phyloP scores from a whole-genome alignment of 2,888 invertebrate genomes.

The Ophraella communa region DNA sequence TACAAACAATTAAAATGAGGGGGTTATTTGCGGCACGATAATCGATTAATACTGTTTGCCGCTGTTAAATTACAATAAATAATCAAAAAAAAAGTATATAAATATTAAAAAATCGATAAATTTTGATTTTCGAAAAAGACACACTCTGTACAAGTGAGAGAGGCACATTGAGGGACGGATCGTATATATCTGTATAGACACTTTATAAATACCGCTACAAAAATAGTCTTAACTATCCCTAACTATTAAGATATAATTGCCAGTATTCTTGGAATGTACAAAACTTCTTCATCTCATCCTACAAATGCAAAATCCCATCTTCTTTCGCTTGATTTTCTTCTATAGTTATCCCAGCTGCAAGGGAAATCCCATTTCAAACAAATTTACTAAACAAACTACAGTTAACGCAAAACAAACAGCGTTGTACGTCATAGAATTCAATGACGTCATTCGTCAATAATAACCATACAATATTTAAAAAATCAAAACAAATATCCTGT shows the following conservation, averaged over 20 bases:
- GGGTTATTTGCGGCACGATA: no score
- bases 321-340: slow-evolving; percentile 52
- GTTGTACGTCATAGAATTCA: no score
- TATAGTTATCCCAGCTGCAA: slow-evolving; percentile 40
- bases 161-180: slow-evolving; percentile 24
- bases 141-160: slow-evolving; percentile 1
- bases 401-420: no score
- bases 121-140: not conserved
- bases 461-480: no score
- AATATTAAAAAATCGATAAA: no score
- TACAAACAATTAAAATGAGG: no score
- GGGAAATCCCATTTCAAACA: not conserved
- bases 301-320: slow-evolving; percentile 55
- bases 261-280: slow-evolving; percentile 27
- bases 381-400: no score
- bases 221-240: slow-evolving; percentile 29
- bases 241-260: slow-evolving; percentile 28
- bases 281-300: slow-evolving; percentile 10
- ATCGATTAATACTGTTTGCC: no score
- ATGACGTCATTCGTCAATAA: no score
- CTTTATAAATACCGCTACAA: slow-evolving; percentile 28
- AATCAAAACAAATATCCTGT: no score
- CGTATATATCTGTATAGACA: not conserved
- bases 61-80: no score
- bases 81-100: no score